Evolutionary conservation across 1,140 invertebrate species (phyloP), one percentile per base, ranked within the genome.

Genomic region (Ectropis grisescens): DNA sequence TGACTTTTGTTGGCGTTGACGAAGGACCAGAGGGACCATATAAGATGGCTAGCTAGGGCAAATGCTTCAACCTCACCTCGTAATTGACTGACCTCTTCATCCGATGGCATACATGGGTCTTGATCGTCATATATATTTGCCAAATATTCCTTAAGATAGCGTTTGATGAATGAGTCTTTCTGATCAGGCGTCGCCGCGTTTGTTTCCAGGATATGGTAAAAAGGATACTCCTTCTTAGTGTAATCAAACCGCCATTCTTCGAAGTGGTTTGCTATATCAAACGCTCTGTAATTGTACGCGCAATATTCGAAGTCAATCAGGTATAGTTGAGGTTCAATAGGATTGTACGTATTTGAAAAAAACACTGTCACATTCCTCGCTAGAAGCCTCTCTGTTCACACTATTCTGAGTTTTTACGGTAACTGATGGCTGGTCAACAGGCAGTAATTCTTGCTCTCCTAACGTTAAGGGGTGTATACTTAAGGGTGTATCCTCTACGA

Each of bases 211-310:
- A n/a, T n/a, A n/a, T 83, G 84, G 60, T 90, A 98, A 75, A 91
- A 92, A 1, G 96, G 96, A 64, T 89, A 86, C 27, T 91, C 85
- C 0, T 87, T 70, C 32, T 88, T 86, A 0, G 89, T 93, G 70
- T 99, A 98, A 62, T 98, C 93, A 71, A 94, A 97, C 5, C 88
- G 89, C 95, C 95, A 98, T 79, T 98, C 96, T 44, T 93, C 87
- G 71, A 98, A 97, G 65, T 98, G 96, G 82, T 98, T 98, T 2
- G 95, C 97, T 35, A 99, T 83, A 80, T 98, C 97, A 82, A 96
- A 98, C 1, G 91, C 95, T 41, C 96, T 49, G 67, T 96, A 94
- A 69, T 96, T 97, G 75, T 97, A 97, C 0, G 93, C 92, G 67
- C 94, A 95, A 66, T 97, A 98, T 78, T 98, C 95, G 75, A 94